Conservation (phyloP, 2,113 vertebrate genomes). For the Chascanopsetta lugubris region DNA sequence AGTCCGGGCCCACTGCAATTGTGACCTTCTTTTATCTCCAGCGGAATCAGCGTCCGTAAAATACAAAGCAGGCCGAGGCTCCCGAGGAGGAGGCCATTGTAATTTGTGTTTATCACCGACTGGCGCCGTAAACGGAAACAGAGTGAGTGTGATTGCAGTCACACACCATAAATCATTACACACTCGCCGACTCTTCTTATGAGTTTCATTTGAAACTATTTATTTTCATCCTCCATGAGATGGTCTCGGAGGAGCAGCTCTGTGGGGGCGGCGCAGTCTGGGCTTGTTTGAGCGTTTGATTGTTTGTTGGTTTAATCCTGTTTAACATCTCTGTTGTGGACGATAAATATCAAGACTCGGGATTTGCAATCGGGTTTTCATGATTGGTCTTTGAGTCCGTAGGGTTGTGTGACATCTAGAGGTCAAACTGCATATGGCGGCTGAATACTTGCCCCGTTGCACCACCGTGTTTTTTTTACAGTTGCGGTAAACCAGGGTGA, state of each 20-base stretch:
- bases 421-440: too few species aligned
- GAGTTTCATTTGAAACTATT: slow-evolving; percentile 32
- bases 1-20: slow-evolving; percentile 5
- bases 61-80: background rate
- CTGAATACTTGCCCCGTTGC: too few species aligned
- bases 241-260: background rate
- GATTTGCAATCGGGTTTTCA: too few species aligned
- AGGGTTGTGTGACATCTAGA: too few species aligned
- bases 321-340: background rate
- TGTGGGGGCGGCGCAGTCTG: background rate
- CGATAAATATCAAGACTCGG: too few species aligned
- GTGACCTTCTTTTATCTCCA: background rate
- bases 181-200: slow-evolving; percentile 10
- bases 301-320: slow-evolving; percentile 2
- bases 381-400: too few species aligned
- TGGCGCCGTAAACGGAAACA: slow-evolving; percentile 19
- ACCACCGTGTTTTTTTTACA: too few species aligned
- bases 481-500: too few species aligned
- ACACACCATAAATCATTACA: slow-evolving; percentile 32
- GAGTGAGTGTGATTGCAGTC: slow-evolving; percentile 11
- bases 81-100: slow-evolving; percentile 1
- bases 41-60: background rate
- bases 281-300: background rate
- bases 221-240: slow-evolving; percentile 24
- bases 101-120: slow-evolving; percentile 34